Conservation (phyloP, 2,888 invertebrate genomes). For the Mimumesa dahlbomi region DNA sequence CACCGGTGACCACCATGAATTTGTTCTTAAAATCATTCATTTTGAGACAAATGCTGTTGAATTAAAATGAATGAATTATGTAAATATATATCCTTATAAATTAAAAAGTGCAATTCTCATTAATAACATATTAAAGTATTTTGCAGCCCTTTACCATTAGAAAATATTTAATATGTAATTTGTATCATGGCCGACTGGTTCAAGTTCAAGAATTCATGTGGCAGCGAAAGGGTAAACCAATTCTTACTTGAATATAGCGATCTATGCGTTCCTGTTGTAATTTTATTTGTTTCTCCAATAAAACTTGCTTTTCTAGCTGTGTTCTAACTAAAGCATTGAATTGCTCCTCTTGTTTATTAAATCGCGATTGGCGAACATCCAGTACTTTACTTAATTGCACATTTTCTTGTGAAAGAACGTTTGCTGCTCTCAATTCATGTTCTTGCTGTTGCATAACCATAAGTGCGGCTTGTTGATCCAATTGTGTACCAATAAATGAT, state of each 20-base stretch:
- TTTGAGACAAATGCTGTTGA: too few relatives aligned
- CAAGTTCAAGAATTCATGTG: too few relatives aligned
- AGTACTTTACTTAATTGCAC: slow-evolving; percentile 68
- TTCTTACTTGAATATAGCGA: slow-evolving; percentile 71
- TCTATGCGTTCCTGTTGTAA: slow-evolving; percentile 74
- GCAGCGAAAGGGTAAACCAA: too few relatives aligned
- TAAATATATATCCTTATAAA: too few relatives aligned
- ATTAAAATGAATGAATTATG: too few relatives aligned
- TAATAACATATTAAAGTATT: too few relatives aligned
- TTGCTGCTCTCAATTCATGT: slow-evolving; percentile 69
- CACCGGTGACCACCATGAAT: too few relatives aligned
- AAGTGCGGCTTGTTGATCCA: slow-evolving; percentile 72
- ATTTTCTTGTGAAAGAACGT: slow-evolving; percentile 71
- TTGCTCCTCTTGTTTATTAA: slow-evolving; percentile 71
- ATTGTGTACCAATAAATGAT: slow-evolving; percentile 65
- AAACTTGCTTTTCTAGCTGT: slow-evolving; percentile 72
- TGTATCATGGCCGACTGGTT: too few relatives aligned
- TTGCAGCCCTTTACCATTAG: too few relatives aligned
- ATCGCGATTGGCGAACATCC: slow-evolving; percentile 65
- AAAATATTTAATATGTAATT: too few relatives aligned
- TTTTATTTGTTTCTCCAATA: slow-evolving; percentile 74
- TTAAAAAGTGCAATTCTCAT: too few relatives aligned
- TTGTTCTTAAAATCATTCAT: too few relatives aligned
- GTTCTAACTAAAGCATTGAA: slow-evolving; percentile 71
- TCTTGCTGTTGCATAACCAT: slow-evolving; percentile 74